phyloP scores from a whole-genome alignment of 2,797 vertebrate genomes.

The Rhodeus uyekii region DNA sequence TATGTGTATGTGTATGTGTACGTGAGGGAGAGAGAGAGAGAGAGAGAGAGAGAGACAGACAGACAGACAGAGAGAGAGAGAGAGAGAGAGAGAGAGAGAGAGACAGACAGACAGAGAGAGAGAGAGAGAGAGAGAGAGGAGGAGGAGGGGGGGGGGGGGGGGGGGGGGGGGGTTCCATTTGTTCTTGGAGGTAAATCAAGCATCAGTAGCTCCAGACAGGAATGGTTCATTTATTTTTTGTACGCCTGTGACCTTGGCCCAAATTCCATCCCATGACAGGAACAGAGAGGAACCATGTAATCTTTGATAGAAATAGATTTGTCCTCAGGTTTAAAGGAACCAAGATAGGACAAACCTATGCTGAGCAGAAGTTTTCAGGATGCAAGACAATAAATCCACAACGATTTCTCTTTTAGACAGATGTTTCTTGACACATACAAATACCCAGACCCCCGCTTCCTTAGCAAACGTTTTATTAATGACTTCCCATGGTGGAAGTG shows the following conservation, averaged over 20 bases:
- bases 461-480: slow-evolving; percentile 65
- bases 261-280: slow-evolving; percentile 48
- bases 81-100: not conserved
- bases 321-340: slow-evolving; percentile 41
- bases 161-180: no score
- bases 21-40: no score
- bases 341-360: slow-evolving; percentile 17
- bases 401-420: slow-evolving; percentile 34
- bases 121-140: not conserved
- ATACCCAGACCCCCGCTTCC: slow-evolving; percentile 54
- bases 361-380: slow-evolving; percentile 24
- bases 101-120: not conserved
- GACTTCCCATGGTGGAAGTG: slow-evolving; percentile 73
- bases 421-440: slow-evolving; percentile 40
- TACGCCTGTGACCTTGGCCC: slow-evolving; percentile 50
- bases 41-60: not conserved
- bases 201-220: slow-evolving; percentile 46
- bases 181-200: slow-evolving; percentile 43
- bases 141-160: no score
- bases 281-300: slow-evolving; percentile 49
- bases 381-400: slow-evolving; percentile 33
- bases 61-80: not conserved
- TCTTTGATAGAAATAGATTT: slow-evolving; percentile 51
- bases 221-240: slow-evolving; percentile 37
- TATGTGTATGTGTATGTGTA: no score